phyloP scores from a whole-genome alignment of 2,113 vertebrate genomes.

The Melanotaenia duboulayi region DNA sequence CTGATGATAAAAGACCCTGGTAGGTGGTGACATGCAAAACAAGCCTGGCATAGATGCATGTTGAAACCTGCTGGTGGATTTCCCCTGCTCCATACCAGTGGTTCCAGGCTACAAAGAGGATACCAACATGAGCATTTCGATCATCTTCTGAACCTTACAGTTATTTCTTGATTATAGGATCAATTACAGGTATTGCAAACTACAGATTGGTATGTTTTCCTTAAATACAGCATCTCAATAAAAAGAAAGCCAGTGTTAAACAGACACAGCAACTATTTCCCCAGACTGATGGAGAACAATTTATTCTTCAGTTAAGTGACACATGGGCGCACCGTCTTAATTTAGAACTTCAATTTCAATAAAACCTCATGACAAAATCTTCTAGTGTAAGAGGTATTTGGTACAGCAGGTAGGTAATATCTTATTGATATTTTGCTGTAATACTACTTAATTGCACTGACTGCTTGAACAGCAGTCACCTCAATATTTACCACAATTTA shows the following conservation, averaged over 20 bases:
- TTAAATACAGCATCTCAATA: not conserved
- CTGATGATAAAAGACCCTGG: no score
- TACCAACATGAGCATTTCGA: not conserved
- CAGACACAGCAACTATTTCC: not conserved
- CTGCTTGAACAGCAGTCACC: conserved; percentile 38
- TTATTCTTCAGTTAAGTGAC: conserved; percentile 74
- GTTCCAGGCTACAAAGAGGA: not conserved
- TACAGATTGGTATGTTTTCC: not conserved
- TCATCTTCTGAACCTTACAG: not conserved
- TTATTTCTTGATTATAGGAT: not conserved
- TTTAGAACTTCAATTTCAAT: conserved; percentile 44
- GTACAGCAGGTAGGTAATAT: conserved; percentile 42
- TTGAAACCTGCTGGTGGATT: not conserved
- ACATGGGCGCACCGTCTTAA: conserved; percentile 46
- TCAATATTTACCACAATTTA: conserved; percentile 65
- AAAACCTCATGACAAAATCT: conserved; percentile 37
- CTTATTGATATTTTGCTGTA: conserved; percentile 54
- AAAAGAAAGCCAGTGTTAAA: not conserved
- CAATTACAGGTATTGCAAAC: not conserved
- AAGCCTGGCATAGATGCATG: not conserved
- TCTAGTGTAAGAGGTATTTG: conserved; percentile 51
- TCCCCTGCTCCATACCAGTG: not conserved
- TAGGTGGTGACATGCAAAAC: not conserved
- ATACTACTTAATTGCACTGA: conserved; percentile 31
- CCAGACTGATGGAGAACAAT: conserved; percentile 53